A percentile compares a stretch with the other conserved stretches of the same genome.
Evolutionary conservation across 2,888 invertebrate genomes (phyloP).

Genomic region (Urechis unicinctus): DNA sequence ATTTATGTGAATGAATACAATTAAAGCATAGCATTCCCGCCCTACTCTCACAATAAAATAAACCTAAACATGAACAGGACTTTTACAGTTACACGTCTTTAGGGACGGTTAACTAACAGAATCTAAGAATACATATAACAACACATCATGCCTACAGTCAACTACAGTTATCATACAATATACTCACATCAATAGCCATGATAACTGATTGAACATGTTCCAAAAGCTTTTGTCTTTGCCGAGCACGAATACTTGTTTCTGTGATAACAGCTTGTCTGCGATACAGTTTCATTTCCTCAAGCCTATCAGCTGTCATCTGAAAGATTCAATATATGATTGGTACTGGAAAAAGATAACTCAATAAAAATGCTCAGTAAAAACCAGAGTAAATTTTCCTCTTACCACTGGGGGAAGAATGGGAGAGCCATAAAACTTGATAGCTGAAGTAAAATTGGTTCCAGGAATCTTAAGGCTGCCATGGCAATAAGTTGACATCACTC

Average conservation of each 20-base stretch:
- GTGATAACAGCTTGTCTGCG: constrained; percentile 63
- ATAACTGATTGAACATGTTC: constrained; percentile 31
- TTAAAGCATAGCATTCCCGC: no score
- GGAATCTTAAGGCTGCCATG: constrained; percentile 6
- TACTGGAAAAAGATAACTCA: neutral
- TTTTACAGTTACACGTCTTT: no score
- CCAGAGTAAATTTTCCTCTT: constrained; percentile 30
- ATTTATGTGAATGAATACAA: no score
- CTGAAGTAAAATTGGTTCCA: constrained; percentile 54
- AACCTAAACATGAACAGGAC: no score
- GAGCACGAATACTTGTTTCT: constrained; percentile 50
- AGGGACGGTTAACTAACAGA: no score
- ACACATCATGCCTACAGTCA: neutral
- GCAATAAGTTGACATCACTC: no score
- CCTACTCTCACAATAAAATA: no score
- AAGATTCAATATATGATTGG: no score
- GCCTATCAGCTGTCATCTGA: constrained; percentile 62
- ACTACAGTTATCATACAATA: neutral
- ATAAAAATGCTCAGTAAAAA: neutral
- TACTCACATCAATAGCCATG: constrained; percentile 17
- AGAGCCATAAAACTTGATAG: constrained; percentile 67
- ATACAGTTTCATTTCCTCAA: constrained; percentile 64
- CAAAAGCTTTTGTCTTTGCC: constrained; percentile 30
- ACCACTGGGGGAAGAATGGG: constrained; percentile 73
- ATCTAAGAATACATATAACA: no score